phyloP scores from a whole-genome alignment of 1,140 invertebrate genomes.

The Bombus soroeensis region DNA sequence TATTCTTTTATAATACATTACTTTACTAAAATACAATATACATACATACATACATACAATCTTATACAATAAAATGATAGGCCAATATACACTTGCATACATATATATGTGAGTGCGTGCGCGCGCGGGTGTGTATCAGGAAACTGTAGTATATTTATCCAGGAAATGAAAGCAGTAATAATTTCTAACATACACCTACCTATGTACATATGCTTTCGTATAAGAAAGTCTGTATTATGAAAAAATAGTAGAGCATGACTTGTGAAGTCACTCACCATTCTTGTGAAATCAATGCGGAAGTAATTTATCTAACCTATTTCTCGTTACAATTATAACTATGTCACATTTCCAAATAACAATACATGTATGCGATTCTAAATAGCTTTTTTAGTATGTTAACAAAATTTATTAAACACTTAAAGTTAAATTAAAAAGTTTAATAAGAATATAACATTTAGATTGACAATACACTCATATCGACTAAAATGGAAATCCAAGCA shows the following conservation, averaged over 20 bases:
- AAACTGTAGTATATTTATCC: neutral
- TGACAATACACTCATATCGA: neutral
- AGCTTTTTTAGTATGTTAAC: too few species aligned
- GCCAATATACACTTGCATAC: too few species aligned
- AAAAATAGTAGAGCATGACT: conserved; percentile 37
- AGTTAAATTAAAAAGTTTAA: neutral
- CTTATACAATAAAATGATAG: too few species aligned
- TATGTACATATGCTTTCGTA: neutral
- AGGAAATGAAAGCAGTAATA: conserved; percentile 14
- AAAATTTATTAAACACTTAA: neutral
- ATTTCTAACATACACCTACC: neutral
- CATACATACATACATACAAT: neutral
- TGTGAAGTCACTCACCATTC: neutral
- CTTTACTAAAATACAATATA: neutral
- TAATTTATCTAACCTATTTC: conserved; percentile 39
- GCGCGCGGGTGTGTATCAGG: too few species aligned
- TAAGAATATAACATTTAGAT: neutral
- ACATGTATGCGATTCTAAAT: neutral
- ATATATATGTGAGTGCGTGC: too few species aligned
- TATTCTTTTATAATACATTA: neutral
- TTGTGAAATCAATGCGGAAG: conserved; percentile 36
- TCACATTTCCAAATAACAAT: neutral
- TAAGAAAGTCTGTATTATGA: conserved; percentile 10
- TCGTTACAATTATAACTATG: neutral
- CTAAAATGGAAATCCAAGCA: conserved; percentile 40